Conservation (phyloP, 2,113 vertebrate genomes). For the Aphyosemion australe region DNA sequence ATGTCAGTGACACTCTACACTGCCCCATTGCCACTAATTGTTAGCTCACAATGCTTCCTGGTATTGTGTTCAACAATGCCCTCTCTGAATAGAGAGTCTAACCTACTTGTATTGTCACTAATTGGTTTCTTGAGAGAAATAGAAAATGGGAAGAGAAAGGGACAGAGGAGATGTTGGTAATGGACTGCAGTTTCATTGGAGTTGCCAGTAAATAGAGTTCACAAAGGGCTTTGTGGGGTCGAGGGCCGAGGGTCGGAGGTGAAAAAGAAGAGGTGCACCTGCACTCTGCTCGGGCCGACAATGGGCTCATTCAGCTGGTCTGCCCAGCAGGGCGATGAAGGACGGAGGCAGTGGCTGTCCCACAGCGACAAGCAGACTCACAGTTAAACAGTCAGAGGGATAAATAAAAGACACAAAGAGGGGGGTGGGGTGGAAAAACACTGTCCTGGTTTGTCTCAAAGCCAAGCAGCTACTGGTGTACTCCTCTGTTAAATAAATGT, state of each 20-base stretch:
- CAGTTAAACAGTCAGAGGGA: slow-evolving; percentile 23
- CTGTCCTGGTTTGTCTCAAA: neutral
- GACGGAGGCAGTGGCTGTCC: slow-evolving; percentile 37
- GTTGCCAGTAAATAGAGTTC: slow-evolving; percentile 74
- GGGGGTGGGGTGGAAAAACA: neutral
- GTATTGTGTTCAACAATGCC: slow-evolving; percentile 82
- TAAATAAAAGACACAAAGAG: neutral
- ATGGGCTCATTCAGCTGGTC: slow-evolving; percentile 75
- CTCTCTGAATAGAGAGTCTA: slow-evolving; percentile 81
- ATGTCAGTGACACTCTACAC: slow-evolving; percentile 83
- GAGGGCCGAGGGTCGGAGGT: slow-evolving; percentile 76
- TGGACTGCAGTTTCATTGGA: slow-evolving; percentile 76
- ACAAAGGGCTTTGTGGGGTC: slow-evolving; percentile 78
- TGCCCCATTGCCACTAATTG: slow-evolving; percentile 81
- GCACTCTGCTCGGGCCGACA: slow-evolving; percentile 68
- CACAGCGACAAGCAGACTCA: slow-evolving; percentile 13
- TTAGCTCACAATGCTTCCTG: slow-evolving; percentile 81
- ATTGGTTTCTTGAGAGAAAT: slow-evolving; percentile 83
- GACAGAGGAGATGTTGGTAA: slow-evolving; percentile 73
- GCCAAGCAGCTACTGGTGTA: neutral
- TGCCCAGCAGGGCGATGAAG: slow-evolving; percentile 35
- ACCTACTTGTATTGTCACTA: slow-evolving; percentile 86
- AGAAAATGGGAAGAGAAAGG: slow-evolving; percentile 73
- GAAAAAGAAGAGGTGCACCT: slow-evolving; percentile 77
- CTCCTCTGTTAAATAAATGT: neutral